Evolutionary conservation across 1,140 invertebrate genomes (phyloP), one percentile per base, ranked within the genome.

Genomic region (Drosophila pectinifera): DNA sequence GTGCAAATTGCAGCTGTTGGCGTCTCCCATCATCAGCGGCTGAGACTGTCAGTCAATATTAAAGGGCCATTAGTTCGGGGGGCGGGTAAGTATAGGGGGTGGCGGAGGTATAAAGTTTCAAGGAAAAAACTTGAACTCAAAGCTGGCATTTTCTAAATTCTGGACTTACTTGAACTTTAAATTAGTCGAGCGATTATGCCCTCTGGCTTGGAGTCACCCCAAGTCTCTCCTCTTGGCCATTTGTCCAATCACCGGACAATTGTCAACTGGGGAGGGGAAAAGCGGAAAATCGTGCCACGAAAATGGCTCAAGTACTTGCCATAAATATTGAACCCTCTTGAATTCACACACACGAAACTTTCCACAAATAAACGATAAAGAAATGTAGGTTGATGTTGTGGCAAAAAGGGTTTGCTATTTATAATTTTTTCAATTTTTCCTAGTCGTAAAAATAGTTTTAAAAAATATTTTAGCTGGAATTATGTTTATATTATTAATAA

Each of bases 1-100:
- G 43, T 51, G 70, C 55, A 69, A 81, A 77, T 76, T 81, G 79
- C 79, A 81, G 73, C 79, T 81, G 79, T 63, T 82, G 79, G 68
- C 68, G 82, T 57, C 73, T 78, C 18, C 79, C 62, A 59, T 82
- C 79, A 42, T 42, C 26, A 43, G 31, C 55, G 48, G 46, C 54
- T 54, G 62, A 41, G 54, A 55, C 46, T 56, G 51, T 61, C 43
- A 80, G 78, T 77, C 77, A 63, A 79, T 80, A 80, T 84, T 84
- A 80, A 85, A 84, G 75, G 69, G 70, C 51, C 75, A 75, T 84
- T 69, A 79, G 59, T 74, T 57, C 24, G 16, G 8, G 41, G n/a
- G 46, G 11, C 38, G 18, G 34, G 11, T 5, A 6, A 22, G n/a
- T n/a, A 14, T 14, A 26, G 22, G 4, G 16, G n/a, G n/a, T n/a